phyloP scores from a whole-genome alignment of 2,888 invertebrate species.

The Agelastica alni region DNA sequence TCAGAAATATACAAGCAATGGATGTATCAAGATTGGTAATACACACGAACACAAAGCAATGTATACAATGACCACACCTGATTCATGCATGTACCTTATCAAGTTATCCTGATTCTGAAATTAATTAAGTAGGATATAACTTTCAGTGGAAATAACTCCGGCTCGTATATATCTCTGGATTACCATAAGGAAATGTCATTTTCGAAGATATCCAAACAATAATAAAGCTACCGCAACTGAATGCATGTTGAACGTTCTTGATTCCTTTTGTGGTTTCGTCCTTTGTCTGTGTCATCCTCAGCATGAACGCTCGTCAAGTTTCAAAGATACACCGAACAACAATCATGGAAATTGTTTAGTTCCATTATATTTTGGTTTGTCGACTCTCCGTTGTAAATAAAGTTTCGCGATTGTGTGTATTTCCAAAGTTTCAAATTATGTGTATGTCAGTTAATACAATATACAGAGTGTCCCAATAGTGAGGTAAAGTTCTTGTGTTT shows the following conservation, averaged over 20 bases:
- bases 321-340: background rate
- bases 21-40: no score
- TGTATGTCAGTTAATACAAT: no score
- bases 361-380: background rate
- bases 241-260: background rate
- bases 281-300: background rate
- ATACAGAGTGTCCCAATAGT: no score
- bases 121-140: background rate
- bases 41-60: no score
- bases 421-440: background rate
- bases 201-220: background rate
- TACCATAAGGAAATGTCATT: background rate
- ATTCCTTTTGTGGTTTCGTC: background rate
- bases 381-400: background rate
- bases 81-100: no score
- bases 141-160: background rate
- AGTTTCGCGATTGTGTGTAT: background rate
- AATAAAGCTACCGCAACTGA: background rate
- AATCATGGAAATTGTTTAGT: background rate
- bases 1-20: no score
- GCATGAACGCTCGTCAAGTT: background rate
- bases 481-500: no score
- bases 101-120: no score
- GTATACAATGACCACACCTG: no score
- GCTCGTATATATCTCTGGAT: background rate